Evolutionary conservation across 1,140 invertebrate species (phyloP), one percentile per base, ranked within the genome.

Genomic region (Ylistrum balloti): DNA sequence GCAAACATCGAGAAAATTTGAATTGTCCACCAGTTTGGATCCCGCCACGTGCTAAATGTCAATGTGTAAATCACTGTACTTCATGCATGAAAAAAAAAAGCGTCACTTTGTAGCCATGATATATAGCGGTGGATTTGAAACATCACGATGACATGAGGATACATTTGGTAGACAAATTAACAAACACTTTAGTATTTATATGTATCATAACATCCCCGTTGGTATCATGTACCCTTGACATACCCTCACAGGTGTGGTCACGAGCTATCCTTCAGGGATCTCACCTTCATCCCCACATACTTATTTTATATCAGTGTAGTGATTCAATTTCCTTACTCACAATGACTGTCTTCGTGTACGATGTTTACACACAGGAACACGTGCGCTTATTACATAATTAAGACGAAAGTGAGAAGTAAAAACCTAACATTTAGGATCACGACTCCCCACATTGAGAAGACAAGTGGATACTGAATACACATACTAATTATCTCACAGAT

Each of bases 381-480:
- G 56, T 74, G 22, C 17, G 56, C 22, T n/a, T n/a, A 74, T 74
- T 74, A 74, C 22, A 74, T 74, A 74, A 74, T 74, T 74, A 74
- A n/a, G 56, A 74, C 22, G 56, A 74, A 74, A 74, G 56, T 74
- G 56, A 74, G 56, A 74, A 74, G 56, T 74, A 74, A 74, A n/a
- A 74, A n/a, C 56, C 56, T 74, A 74, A 74, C 56, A 74, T 74
- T 28, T 28, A 74, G 56, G 0, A 74, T 28, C 56, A 74, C 56
- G 56, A 28, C 56, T 74, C 56, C 56, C 56, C 56, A 74, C 56
- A 74, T 74, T 74, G 56, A 74, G 56, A 74, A 74, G 56, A n/a
- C n/a, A 74, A 74, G 56, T 74, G 5, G 56, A 74, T 74, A n/a
- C 56, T 28, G n/a, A 3, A 5, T 74, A 74, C n/a, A 22, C 28